Evolutionary conservation across 2,888 invertebrate species (phyloP).

Genomic region (Melolontha melolontha): DNA sequence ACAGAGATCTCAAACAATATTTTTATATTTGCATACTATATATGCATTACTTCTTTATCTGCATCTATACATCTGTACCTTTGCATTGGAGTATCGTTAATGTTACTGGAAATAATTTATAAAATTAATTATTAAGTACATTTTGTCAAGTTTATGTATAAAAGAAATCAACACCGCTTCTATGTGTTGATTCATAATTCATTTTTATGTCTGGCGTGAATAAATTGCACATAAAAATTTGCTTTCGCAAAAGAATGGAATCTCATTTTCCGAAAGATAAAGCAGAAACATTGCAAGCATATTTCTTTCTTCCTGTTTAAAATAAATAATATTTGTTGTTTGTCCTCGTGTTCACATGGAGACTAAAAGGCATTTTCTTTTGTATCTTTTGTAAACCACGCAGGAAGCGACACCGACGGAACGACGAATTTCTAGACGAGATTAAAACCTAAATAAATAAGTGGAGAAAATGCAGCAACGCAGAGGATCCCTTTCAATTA

Average conservation of each 20-base stretch:
- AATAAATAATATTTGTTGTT: slow-evolving; percentile 17
- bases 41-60: too few relatives aligned
- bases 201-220: too few relatives aligned
- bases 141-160: too few relatives aligned
- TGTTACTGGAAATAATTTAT: too few relatives aligned
- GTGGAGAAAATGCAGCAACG: slow-evolving; percentile 23
- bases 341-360: not conserved
- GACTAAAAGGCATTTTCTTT: slow-evolving; percentile 8
- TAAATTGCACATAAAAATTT: not conserved
- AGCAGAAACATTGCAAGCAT: slow-evolving; percentile 57
- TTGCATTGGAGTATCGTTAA: too few relatives aligned
- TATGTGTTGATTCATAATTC: slow-evolving; percentile 6
- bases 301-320: slow-evolving; percentile 48
- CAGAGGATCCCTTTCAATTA: slow-evolving; percentile 44
- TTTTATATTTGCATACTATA: too few relatives aligned
- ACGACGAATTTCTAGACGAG: slow-evolving; percentile 25
- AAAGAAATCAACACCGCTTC: not conserved
- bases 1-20: too few relatives aligned
- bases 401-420: slow-evolving; percentile 5
- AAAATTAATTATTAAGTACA: too few relatives aligned
- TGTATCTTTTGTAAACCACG: slow-evolving; percentile 23
- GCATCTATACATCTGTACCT: too few relatives aligned
- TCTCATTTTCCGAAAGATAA: slow-evolving; percentile 58
- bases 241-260: slow-evolving; percentile 44
- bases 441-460: slow-evolving; percentile 38